Base-by-base conservation (phyloP, 2,113 vertebrate genomes). In the Synodontis membranacea region DNA sequence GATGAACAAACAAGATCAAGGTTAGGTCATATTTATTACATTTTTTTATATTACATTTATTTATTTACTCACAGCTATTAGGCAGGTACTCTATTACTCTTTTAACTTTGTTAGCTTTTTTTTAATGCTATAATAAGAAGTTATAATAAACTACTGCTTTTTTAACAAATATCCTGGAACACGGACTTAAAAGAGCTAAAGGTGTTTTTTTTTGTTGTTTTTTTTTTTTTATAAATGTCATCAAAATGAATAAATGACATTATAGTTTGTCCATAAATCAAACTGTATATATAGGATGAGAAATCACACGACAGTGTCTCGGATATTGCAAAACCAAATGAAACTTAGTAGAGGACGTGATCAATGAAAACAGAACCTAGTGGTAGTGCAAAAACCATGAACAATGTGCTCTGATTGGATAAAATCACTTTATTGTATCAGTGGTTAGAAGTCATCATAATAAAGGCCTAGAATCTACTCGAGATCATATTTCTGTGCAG, bases 341-440 rank as follows among this genome's bases (percentile, higher is more conserved):
- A 31, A 68, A 39, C 28, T 17, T 17, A 17, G 12, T 37, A n/a
- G 1, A n/a, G 34, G 62, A 64, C 15, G 5, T 52, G 66, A 50
- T 75, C 31, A 64, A 7, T 78, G 34, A 2, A 39, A 86, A 39
- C 56, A 80, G 75, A 83, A 80, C 39, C 72, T 52, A 81, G 31
- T 52, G 34, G n/a, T 48, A 2, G 10, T 68, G 50, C 34, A 93
- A 50, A 70, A 91, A 93, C 82, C 88, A 88, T 66, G 89, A 92
- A 89, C 54, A 89, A 70, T 90, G 86, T 62, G 14, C n/a, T 87
- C 93, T 92, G 89, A 90, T 94, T 94, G 94, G 92, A 93, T 93
- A 46, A 86, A 94, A 93, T 92, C 90, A 52, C 91, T 95, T 95
- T 95, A 96, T 95, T 92, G 93, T 91, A 95, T 95, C 94, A 95